Evolutionary conservation across 2,113 vertebrate genomes (phyloP).

Genomic region (Sorex araneus): DNA sequence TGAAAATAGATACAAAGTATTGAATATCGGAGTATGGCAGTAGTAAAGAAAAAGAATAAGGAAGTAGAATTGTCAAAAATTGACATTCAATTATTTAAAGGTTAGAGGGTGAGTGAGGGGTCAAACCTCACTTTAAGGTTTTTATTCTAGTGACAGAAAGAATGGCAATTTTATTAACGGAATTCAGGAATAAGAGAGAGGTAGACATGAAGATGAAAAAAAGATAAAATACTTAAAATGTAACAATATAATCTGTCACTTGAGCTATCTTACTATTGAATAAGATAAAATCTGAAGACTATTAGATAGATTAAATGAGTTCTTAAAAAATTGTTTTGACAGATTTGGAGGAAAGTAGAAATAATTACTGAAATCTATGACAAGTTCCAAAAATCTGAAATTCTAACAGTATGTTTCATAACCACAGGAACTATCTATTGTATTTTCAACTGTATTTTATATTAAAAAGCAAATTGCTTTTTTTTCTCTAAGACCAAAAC

Average conservation of each 20-base stretch:
- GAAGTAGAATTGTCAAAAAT: constrained; percentile 36
- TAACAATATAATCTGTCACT: constrained; percentile 49
- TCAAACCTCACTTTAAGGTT: constrained; percentile 23
- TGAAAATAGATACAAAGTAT: background rate
- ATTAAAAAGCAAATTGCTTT: background rate
- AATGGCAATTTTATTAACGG: constrained; percentile 34
- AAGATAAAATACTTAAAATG: constrained; percentile 49
- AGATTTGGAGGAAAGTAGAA: constrained; percentile 41
- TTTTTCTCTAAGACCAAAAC: background rate
- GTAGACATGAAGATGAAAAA: constrained; percentile 45
- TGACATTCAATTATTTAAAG: background rate
- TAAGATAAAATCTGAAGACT: constrained; percentile 56
- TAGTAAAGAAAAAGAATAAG: background rate
- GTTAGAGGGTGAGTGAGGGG: constrained; percentile 29
- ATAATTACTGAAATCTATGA: constrained; percentile 58
- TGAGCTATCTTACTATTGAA: constrained; percentile 23
- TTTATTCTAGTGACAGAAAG: constrained; percentile 48
- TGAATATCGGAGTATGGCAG: background rate
- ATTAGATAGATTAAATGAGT: constrained; percentile 45
- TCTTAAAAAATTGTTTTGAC: constrained; percentile 53
- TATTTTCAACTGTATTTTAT: background rate
- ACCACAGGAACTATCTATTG: background rate
- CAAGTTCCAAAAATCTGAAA: constrained; percentile 49
- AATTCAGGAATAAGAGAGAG: constrained; percentile 6
- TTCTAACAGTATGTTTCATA: constrained; percentile 53